Conservation (phyloP, 2,888 invertebrate species). For the Blastobasis adustella region DNA sequence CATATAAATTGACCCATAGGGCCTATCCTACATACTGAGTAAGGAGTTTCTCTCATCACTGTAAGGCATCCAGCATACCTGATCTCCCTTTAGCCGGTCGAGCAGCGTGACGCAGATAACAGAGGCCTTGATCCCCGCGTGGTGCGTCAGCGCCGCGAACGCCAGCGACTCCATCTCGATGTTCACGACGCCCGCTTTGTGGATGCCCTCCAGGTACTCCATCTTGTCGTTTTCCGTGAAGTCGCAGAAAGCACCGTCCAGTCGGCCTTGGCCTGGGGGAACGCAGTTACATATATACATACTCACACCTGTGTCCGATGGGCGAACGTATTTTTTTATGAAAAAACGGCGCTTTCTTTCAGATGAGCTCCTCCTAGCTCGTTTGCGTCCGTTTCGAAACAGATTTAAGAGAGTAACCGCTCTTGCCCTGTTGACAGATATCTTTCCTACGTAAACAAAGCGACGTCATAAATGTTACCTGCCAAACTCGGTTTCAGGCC, state of each 20-base stretch:
- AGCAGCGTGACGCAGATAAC: slow-evolving; percentile 94
- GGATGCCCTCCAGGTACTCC: slow-evolving; percentile 85
- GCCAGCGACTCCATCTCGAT: slow-evolving; percentile 98
- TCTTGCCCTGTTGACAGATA: no score
- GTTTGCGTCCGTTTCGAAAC: no score
- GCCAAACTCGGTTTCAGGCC: no score
- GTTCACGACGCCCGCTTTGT: slow-evolving; percentile 89
- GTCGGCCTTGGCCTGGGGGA: slow-evolving; percentile 87
- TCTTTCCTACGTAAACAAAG: no score
- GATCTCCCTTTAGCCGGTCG: slow-evolving; percentile 95
- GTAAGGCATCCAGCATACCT: slow-evolving; percentile 71
- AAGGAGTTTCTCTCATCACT: neutral
- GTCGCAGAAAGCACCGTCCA: slow-evolving; percentile 98
- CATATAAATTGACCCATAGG: neutral
- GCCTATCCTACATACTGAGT: neutral
- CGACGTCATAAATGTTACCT: no score
- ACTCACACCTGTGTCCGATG: no score
- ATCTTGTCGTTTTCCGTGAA: slow-evolving; percentile 93
- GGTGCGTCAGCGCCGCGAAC: slow-evolving; percentile 94
- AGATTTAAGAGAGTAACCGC: no score
- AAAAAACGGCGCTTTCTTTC: no score
- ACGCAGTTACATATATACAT: neutral
- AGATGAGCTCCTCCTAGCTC: no score
- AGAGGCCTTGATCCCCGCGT: slow-evolving; percentile 94
- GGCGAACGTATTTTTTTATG: no score